phyloP scores from a whole-genome alignment of 2,888 invertebrate species.

The Galeruca laticollis region DNA sequence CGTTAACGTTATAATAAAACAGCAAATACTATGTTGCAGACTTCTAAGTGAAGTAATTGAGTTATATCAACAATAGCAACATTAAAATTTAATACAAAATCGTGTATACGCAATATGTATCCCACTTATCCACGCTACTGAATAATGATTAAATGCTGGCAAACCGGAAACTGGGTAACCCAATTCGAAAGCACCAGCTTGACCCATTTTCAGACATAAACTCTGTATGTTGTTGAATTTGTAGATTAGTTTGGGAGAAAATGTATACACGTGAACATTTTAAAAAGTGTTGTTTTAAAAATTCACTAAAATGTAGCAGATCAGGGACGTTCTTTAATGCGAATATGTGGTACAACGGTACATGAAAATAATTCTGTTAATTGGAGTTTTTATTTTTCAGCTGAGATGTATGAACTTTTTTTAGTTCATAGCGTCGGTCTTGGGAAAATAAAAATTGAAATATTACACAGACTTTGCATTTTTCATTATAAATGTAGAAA shows the following conservation, averaged over 20 bases:
- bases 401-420: too few relatives aligned
- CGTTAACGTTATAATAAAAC: too few relatives aligned
- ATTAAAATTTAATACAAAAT: background rate
- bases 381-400: too few relatives aligned
- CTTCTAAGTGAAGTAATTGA: background rate
- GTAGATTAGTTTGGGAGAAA: slow-evolving; percentile 1
- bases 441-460: too few relatives aligned
- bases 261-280: background rate
- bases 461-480: too few relatives aligned
- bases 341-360: too few relatives aligned
- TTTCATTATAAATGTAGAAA: too few relatives aligned
- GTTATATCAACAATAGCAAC: background rate
- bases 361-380: too few relatives aligned
- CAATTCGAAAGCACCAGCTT: slow-evolving; percentile 30
- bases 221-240: slow-evolving; percentile 21
- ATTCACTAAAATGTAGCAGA: background rate
- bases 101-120: background rate
- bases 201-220: slow-evolving; percentile 38
- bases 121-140: background rate
- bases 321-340: too few relatives aligned
- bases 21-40: too few relatives aligned
- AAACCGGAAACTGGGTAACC: slow-evolving; percentile 42
- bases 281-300: background rate
- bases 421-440: too few relatives aligned
- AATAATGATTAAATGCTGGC: slow-evolving; percentile 15